Evolutionary conservation across 2,113 vertebrate species (phyloP), one percentile per base, ranked within the genome.

Genomic region (Alosa alosa): DNA sequence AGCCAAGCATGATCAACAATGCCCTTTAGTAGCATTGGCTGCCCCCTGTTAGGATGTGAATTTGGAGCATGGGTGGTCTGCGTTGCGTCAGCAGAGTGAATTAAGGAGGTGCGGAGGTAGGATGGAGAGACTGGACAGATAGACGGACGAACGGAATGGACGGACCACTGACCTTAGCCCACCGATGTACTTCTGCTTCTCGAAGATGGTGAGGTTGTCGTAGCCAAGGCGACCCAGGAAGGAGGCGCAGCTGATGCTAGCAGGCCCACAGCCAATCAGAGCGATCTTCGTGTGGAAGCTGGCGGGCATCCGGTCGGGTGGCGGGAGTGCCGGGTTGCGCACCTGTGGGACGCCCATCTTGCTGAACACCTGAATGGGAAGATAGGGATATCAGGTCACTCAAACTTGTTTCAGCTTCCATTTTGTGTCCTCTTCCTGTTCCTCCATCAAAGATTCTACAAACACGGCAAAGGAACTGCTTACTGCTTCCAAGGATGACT

Each of bases 271-370:
- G 87, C 97, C 97, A 88, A 97, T 90, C 87, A 97, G 95, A 84
- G 96, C 96, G 60, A 97, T 96, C 91, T 96, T 96, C 20, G 92
- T 90, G 1, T 90, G 95, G 88, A 94, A 97, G 1, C 93, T 91
- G 87, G 93, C 88, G 18, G 95, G 93, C 94, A 96, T 96, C 7
- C 95, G 88, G 83, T 95, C 92, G 0, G 83, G 57, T 49, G 92
- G 88, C 81, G 93, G 95, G 52, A 97, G 91, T 9, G 88, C 92
- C 13, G 95, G 96, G 88, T 92, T 94, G 87, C 94, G 93, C 86
- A 96, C 94, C 90, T 97, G 96, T 84, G 96, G 95, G 86, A 96
- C 94, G 84, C 95, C 96, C 96, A 97, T 97, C 86, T 93, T 94
- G 92, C 95, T 96, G 91, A 97, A 97, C 39, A 97, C 92, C 96